Evolutionary conservation across 1,140 invertebrate genomes (phyloP).

Genomic region (Diuraphis noxia): DNA sequence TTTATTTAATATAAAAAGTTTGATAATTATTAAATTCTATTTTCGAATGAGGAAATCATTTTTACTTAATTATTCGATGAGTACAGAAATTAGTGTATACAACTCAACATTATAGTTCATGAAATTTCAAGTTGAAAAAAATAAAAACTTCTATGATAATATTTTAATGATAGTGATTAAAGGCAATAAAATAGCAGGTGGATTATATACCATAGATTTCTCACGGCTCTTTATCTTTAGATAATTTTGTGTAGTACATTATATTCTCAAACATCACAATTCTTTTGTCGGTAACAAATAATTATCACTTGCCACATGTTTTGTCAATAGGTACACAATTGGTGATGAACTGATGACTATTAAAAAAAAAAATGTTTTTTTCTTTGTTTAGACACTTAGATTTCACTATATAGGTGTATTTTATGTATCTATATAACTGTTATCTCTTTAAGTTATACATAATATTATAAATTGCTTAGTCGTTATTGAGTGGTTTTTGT

Average conservation of each 20-base stretch:
- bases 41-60: not conserved
- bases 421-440: not conserved
- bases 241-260: not conserved
- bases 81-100: not conserved
- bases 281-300: constrained; percentile 22
- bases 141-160: not conserved
- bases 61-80: not conserved
- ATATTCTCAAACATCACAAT: not conserved
- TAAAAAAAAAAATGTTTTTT: constrained; percentile 20
- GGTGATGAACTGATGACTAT: not conserved
- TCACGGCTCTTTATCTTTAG: constrained; percentile 1
- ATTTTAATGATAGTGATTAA: not conserved
- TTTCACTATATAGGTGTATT: not conserved
- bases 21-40: not conserved
- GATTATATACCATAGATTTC: not conserved
- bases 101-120: not conserved
- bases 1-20: no score
- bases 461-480: not conserved
- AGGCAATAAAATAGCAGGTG: not conserved
- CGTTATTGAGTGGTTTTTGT: not conserved
- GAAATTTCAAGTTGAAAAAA: no score
- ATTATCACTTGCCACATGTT: not conserved
- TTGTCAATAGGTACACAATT: not conserved
- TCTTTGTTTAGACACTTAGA: not conserved
- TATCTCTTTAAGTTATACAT: not conserved